Evolutionary conservation across 2,113 vertebrate species (phyloP), one percentile per base, ranked within the genome.

Genomic region (Anarrhichthys ocellatus): DNA sequence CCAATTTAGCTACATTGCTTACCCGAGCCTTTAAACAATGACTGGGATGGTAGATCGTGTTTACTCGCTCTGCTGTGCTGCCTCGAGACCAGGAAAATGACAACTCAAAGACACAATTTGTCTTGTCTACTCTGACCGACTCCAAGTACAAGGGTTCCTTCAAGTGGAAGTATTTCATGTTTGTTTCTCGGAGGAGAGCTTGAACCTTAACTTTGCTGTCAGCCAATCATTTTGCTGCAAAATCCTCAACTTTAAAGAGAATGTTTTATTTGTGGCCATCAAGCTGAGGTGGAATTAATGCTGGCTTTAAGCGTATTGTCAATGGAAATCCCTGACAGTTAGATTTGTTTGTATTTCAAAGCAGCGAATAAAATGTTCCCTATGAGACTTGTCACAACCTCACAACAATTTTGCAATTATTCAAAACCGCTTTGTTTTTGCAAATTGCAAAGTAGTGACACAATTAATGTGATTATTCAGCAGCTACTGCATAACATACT

Each of bases 131-230:
- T 66, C 46, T 64, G 46, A 69, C 44, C 5, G 14, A 73, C 56
- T 76, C 40, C 79, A 66, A 79, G 80, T 89, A 89, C 79, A 83
- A 87, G 77, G 81, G 83, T 44, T 29, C 9, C 36, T 71, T 78
- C 15, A 56, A 83, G 66, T 84, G 32, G 66, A 89, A 52, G 73
- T 17, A 85, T 87, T 92, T 93, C 85, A 84, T 87, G 84, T 89
- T 88, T 88, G 81, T 78, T 67, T 77, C 46, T 59, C 6, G 10
- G 22, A 78, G 20, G 50, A 68, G 44, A 69, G 10, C 3, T 24
- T 56, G 9, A 67, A 66, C 62, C 71, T 71, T 29, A 20, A 24
- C 32, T 63, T 52, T 64, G 40, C 65, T 65, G 14, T 73, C 32
- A 56, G 56, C 18, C 40, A 54, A 52, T 67, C 9, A 40, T 50